Base-by-base conservation (phyloP, 1,140 invertebrate genomes). In the Drosophila micromelanica region DNA sequence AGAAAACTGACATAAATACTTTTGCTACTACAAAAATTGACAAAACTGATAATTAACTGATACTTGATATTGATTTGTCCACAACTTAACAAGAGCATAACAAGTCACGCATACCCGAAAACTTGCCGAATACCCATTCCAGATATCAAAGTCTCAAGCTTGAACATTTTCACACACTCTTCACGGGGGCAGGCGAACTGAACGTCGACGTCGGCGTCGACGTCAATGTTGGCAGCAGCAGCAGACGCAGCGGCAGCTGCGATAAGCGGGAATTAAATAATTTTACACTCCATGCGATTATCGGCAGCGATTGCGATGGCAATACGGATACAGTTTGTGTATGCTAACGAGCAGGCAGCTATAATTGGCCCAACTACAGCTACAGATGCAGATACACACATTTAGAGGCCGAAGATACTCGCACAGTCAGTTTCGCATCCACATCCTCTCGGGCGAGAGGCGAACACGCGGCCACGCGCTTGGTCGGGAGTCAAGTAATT, bases 201-300 rank as follows among this genome's bases (percentile, higher is more conserved):
- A 7, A 27, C 9, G 45, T 27, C 11, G 35, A 8, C 30, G 57
- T 15, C 9, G n/a, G 2, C 20, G 55, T 20, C 23, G 40, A n/a
- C 51, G 35, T 11, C n/a, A 27, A 27, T 27, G 32, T 4, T 15
- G 17, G 2, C 59, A 7, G 12, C 15, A 6, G 2, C 32, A 3
- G 32, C 32, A 9, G 8, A 8, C 11, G 32, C 71, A 13, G 51
- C 70, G 72, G 76, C 81, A 73, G 76, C 75, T 76, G 76, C 69
- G 84, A 89, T 89, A 89, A 89, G 84, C 84, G 70, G 70, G 84
- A 89, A 89, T 89, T 89, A 89, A 89, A 89, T 89, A 89, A 89
- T 89, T 89, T 89, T 89, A 89, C 84, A 89, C 84, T 80, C 85
- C 67, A 77, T 59, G 85, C 84, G 84, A 89, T 89, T 89, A 89